Evolutionary conservation across 2,888 invertebrate species (phyloP).

Genomic region (Papilio protenor): DNA sequence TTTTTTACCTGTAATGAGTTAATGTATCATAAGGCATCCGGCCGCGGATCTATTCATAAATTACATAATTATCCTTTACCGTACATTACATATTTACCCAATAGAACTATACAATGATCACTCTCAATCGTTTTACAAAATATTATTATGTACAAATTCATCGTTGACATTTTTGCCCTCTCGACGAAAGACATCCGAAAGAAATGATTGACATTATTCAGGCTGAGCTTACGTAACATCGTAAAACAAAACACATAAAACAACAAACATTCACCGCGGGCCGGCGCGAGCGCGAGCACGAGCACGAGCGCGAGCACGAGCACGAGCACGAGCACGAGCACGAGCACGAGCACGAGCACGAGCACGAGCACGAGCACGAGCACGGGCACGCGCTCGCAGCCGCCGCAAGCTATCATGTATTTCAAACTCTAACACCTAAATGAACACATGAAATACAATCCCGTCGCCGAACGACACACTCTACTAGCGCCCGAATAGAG

Average conservation of each 20-base stretch:
- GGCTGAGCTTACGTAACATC: conserved; percentile 76
- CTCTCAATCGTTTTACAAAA: conserved; percentile 50
- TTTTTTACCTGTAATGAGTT: conserved; percentile 23
- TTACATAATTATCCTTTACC: conserved; percentile 41
- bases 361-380: not conserved
- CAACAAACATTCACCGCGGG: conserved; percentile 78
- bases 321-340: conserved; percentile 45
- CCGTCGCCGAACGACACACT: conserved; percentile 65
- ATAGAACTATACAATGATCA: conserved; percentile 48
- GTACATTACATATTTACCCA: conserved; percentile 44
- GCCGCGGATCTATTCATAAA: conserved; percentile 34
- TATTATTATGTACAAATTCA: conserved; percentile 54
- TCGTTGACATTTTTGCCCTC: conserved; percentile 50
- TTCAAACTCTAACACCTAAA: conserved; percentile 81
- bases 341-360: conserved; percentile 59
- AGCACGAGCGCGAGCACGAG: not conserved
- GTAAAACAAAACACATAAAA: conserved; percentile 79
- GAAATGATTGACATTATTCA: conserved; percentile 84
- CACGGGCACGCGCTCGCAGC: conserved; percentile 43
- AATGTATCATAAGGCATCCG: conserved; percentile 41
- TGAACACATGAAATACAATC: conserved; percentile 83
- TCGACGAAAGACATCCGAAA: conserved; percentile 63
- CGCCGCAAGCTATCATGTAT: conserved; percentile 72
- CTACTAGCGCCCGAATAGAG: conserved; percentile 61
- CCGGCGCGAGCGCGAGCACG: conserved; percentile 60